A percentile compares a stretch with the other conserved stretches of the same genome.
phyloP scores from a whole-genome alignment of 2,113 vertebrate species.

The Ctenomys sociabilis region DNA sequence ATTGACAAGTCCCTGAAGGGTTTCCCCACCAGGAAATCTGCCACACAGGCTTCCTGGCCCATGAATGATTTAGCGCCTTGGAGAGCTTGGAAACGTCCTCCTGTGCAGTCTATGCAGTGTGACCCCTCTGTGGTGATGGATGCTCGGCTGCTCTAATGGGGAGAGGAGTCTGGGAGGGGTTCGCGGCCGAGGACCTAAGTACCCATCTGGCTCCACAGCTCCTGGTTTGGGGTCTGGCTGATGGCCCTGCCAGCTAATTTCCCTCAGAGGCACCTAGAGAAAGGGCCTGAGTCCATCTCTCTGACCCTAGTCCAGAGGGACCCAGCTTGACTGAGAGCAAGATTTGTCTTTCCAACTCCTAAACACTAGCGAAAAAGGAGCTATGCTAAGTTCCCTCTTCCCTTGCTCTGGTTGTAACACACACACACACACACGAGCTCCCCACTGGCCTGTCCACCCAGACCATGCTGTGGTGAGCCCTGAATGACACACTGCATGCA shows the following conservation, averaged over 20 bases:
- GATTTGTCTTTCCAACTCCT: constrained; percentile 27
- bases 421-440: neutral
- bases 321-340: constrained; percentile 12
- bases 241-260: constrained; percentile 65
- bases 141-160: constrained; percentile 68
- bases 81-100: constrained; percentile 38
- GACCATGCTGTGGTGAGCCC: too few species aligned
- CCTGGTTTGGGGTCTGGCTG: constrained; percentile 68
- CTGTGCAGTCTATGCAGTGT: neutral
- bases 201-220: constrained; percentile 72
- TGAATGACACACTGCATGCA: neutral
- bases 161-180: constrained; percentile 61
- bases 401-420: neutral
- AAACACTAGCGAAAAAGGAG: neutral
- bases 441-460: neutral
- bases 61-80: constrained; percentile 80
- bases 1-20: constrained; percentile 76
- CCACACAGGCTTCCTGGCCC: constrained; percentile 42
- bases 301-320: constrained; percentile 61
- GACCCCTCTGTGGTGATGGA: constrained; percentile 52
- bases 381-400: neutral
- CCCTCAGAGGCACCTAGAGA: constrained; percentile 55
- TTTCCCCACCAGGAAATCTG: constrained; percentile 68
- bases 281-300: neutral
- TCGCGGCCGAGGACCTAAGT: neutral